Percentiles rank a stretch among this genome's conserved stretches.
Conservation (phyloP, 2,113 vertebrate genomes). For the Ptilonorhynchus violaceus region DNA sequence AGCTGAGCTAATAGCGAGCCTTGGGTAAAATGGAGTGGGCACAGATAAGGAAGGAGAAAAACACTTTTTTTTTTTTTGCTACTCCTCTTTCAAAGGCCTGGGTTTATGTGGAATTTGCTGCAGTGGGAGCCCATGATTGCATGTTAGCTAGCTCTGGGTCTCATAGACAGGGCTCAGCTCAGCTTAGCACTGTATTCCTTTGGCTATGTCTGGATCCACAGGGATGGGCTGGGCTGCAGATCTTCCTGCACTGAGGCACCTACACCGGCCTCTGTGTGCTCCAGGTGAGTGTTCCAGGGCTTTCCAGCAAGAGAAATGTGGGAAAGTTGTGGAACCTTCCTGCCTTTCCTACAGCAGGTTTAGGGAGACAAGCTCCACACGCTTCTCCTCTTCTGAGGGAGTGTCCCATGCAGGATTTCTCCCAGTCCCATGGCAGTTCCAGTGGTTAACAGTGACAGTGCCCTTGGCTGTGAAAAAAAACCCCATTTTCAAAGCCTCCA, state of each 20-base stretch:
- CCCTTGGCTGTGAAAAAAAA: neutral
- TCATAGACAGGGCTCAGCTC: neutral
- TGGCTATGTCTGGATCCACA: accelerated
- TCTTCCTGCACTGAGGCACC: neutral
- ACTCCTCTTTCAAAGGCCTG: neutral
- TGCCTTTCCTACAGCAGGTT: neutral
- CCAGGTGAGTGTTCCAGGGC: slow-evolving; percentile 31
- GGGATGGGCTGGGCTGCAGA: neutral
- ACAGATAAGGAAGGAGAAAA: slow-evolving; percentile 46
- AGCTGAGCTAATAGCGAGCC: slow-evolving; percentile 60
- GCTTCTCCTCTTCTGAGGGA: neutral
- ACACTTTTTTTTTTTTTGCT: neutral
- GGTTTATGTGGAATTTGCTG: slow-evolving; percentile 22
- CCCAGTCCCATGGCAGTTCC: neutral
- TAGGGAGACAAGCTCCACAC: neutral
- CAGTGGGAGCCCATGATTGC: neutral
- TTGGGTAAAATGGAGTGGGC: slow-evolving; percentile 36
- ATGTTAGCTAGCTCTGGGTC: neutral
- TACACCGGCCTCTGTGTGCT: neutral
- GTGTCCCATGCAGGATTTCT: neutral
- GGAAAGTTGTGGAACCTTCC: neutral
- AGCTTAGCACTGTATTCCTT: neutral
- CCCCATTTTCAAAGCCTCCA: neutral
- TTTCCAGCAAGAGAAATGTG: neutral
- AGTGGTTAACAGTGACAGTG: neutral